Percentiles rank a stretch among this genome's conserved stretches.
These are phyloP conservation scores for Promerops cafer DNA, from an alignment of 2,113 vertebrate genomes.

Conservation along the genomic window DNA sequence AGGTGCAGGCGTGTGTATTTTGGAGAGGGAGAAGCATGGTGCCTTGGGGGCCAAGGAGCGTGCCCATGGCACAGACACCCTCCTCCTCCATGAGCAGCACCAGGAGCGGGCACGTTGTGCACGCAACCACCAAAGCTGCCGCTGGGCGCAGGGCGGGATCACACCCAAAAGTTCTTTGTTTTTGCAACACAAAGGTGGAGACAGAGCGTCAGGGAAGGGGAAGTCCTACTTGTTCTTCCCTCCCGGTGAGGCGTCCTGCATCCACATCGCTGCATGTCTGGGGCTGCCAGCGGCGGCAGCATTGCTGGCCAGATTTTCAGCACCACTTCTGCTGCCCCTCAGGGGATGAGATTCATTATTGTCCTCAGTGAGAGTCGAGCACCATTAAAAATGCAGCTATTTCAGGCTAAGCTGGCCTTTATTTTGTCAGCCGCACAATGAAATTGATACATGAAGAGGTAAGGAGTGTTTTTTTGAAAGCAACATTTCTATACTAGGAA, in stretches of 20 bases:
- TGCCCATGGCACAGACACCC: background rate
- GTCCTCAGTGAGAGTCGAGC: background rate
- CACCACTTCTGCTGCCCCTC: background rate
- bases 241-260: background rate
- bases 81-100: conserved; percentile 43
- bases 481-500: background rate
- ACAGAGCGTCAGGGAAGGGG: background rate
- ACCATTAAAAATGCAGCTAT: background rate
- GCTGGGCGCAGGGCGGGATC: conserved; percentile 1
- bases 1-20: background rate
- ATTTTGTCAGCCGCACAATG: background rate
- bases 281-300: background rate
- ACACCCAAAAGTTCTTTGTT: conserved; percentile 33
- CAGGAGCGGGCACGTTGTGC: conserved; percentile 33
- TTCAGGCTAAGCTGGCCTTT: background rate
- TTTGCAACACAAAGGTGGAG: conserved; percentile 56
- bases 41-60: background rate
- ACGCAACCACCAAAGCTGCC: conserved; percentile 3
- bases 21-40: conserved; percentile 21
- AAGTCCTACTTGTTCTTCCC: conserved; percentile 15
- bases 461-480: background rate
- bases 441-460: background rate
- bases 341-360: background rate
- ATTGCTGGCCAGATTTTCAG: background rate
- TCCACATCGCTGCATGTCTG: background rate